Percentiles rank a stretch among this genome's conserved stretches.
phyloP scores from a whole-genome alignment of 2,797 vertebrate species.

The Coluber constrictor region DNA sequence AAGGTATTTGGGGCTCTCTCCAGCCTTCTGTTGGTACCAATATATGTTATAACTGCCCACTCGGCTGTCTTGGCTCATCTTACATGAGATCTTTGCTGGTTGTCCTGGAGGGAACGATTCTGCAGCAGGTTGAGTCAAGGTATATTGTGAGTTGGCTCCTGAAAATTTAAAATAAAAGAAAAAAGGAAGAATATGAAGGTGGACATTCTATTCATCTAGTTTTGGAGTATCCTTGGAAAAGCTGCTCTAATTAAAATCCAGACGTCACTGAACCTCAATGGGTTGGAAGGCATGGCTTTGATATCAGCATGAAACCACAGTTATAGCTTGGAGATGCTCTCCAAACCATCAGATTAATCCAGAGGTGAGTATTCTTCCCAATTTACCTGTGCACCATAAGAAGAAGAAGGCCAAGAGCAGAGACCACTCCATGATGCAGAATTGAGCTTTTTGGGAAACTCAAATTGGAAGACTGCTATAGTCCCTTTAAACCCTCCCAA shows the following conservation, averaged over 20 bases:
- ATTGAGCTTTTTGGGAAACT: too few relatives aligned
- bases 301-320: not conserved
- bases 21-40: not conserved
- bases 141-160: not conserved
- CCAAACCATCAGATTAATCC: rapidly evolving
- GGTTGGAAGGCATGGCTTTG: too few relatives aligned
- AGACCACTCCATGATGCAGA: not conserved
- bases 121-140: not conserved
- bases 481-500: too few relatives aligned
- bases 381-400: not conserved
- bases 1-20: not conserved
- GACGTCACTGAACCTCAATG: rapidly evolving
- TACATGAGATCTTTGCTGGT: not conserved
- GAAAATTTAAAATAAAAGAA: not conserved
- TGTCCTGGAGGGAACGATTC: not conserved
- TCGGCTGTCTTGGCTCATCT: not conserved
- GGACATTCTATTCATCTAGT: rapidly evolving
- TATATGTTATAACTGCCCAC: rapidly evolving
- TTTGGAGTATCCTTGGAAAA: not conserved
- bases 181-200: not conserved
- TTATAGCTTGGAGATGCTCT: rapidly evolving
- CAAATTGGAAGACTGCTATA: not conserved
- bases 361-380: not conserved
- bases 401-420: not conserved
- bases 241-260: not conserved